Conservation (phyloP, 2,113 vertebrate genomes). For the Halichoerus grypus region DNA sequence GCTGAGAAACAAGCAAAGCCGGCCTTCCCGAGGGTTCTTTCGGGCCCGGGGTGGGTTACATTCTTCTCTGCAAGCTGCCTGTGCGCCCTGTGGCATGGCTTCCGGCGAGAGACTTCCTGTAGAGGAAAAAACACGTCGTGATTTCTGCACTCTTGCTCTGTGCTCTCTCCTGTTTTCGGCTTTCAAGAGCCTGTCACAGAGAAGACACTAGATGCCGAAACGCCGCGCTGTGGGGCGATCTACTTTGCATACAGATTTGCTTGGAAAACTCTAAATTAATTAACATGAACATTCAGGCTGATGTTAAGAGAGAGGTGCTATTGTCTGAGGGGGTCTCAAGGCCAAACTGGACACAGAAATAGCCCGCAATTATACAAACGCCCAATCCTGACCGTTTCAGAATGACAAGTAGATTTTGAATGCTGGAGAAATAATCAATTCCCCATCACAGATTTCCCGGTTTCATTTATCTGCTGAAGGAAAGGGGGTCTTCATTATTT, state of each 20-base stretch:
- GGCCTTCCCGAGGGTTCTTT: background rate
- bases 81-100: background rate
- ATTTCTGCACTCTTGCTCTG: background rate
- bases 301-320: background rate
- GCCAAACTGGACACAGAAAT: background rate
- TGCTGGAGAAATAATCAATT: background rate
- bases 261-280: constrained; percentile 51
- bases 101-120: constrained; percentile 52
- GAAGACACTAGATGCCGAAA: background rate
- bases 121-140: background rate
- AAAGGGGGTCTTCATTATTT: constrained; percentile 8
- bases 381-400: background rate
- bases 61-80: background rate
- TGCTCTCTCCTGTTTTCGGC: constrained; percentile 17
- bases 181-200: background rate
- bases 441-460: background rate
- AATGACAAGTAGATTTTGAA: background rate
- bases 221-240: background rate
- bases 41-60: background rate
- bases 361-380: background rate
- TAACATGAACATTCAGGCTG: background rate
- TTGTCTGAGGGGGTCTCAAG: background rate
- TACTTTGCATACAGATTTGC: background rate
- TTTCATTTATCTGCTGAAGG: background rate
- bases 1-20: background rate